Conservation (phyloP, 2,113 vertebrate genomes). For the Pleuronectes platessa region DNA sequence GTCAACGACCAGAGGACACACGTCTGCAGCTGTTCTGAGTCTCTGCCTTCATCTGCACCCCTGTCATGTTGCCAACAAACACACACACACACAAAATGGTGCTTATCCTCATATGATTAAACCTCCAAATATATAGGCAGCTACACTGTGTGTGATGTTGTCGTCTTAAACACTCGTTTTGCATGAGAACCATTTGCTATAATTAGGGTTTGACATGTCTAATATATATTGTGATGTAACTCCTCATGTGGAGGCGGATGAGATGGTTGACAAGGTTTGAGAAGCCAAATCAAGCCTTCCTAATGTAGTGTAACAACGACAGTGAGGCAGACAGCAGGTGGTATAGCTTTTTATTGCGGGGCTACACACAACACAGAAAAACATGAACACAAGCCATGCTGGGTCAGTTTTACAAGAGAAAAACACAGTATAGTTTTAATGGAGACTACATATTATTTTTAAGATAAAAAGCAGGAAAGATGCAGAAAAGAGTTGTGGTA, state of each 20-base stretch:
- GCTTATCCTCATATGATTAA: neutral
- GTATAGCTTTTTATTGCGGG: constrained; percentile 70
- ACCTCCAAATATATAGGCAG: neutral
- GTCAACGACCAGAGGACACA: constrained; percentile 5
- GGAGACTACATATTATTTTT: constrained; percentile 31
- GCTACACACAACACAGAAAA: constrained; percentile 52
- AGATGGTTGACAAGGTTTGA: neutral
- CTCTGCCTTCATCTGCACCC: neutral
- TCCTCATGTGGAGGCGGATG: neutral
- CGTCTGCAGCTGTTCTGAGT: neutral
- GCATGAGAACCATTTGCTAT: neutral
- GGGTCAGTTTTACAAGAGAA: constrained; percentile 43
- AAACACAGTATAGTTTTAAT: constrained; percentile 37
- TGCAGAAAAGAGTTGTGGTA: constrained; percentile 60
- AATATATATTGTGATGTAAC: neutral
- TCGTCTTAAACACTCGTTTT: neutral
- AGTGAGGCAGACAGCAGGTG: constrained; percentile 20
- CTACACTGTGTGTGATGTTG: neutral
- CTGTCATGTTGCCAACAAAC: neutral
- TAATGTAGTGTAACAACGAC: constrained; percentile 7
- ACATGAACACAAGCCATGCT: constrained; percentile 63
- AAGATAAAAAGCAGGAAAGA: constrained; percentile 38
- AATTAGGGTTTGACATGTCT: neutral
- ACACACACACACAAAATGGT: neutral
- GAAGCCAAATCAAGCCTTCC: neutral